These are phyloP conservation scores for Mastomys coucha DNA, from an alignment of 2,113 vertebrate species.

Conservation along the genomic window DNA sequence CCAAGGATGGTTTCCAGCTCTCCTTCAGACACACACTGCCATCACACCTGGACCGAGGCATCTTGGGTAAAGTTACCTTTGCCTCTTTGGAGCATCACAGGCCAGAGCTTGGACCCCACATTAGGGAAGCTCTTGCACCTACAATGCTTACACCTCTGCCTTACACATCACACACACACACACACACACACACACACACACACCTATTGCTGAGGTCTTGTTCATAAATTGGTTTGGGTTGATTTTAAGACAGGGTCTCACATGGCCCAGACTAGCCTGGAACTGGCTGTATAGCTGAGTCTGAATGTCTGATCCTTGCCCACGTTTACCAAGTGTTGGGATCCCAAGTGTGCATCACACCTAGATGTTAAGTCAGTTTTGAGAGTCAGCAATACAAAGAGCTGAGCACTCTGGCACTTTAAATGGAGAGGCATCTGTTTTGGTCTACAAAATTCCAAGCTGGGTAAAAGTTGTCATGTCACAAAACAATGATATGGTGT, in stretches of 20 bases:
- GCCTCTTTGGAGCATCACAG: neutral
- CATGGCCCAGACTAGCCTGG: neutral
- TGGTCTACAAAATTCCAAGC: neutral
- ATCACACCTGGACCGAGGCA: neutral
- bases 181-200: too few species aligned
- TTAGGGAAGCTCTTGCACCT: neutral
- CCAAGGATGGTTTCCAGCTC: too few species aligned
- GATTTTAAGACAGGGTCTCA: neutral
- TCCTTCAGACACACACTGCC: neutral
- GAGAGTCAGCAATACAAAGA: neutral
- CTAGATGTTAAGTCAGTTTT: neutral
- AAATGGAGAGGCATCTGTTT: conserved; percentile 28
- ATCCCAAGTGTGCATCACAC: neutral
- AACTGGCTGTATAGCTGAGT: neutral
- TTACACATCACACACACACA: too few species aligned
- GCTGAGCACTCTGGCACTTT: neutral
- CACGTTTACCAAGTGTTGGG: neutral
- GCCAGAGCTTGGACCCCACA: conserved; percentile 27
- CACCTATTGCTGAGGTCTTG: conserved; percentile 35
- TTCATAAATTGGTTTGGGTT: conserved; percentile 22
- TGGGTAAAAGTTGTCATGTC: neutral
- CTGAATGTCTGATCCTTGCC: neutral
- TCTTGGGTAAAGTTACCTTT: neutral
- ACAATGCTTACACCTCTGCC: neutral
- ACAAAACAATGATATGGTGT: neutral